A percentile compares a stretch with the other conserved stretches of the same genome.
Evolutionary conservation across 1,140 invertebrate genomes (phyloP).

Genomic region (Melitaea cinxia): DNA sequence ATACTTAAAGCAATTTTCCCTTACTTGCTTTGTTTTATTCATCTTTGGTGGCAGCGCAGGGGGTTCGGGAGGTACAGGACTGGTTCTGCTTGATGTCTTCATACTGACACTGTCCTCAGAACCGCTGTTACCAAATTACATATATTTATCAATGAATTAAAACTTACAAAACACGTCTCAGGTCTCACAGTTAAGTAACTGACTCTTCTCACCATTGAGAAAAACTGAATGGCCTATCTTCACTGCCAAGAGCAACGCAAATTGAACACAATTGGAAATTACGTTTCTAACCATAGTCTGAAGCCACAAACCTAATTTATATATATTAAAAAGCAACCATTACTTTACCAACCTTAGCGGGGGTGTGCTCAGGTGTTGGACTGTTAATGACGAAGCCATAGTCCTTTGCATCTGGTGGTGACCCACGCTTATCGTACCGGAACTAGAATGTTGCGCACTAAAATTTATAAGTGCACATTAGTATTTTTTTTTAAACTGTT

Average conservation of each 20-base stretch:
- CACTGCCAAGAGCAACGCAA: no score
- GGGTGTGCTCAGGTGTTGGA: constrained; percentile 70
- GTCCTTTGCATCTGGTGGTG: constrained; percentile 70
- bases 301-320: no score
- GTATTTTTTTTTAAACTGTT: constrained; percentile 17
- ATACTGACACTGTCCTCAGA: constrained; percentile 72
- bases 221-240: no score
- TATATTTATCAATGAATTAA: background rate
- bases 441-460: constrained; percentile 64
- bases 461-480: constrained; percentile 35
- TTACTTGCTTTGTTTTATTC: constrained; percentile 79
- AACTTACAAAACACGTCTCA: background rate
- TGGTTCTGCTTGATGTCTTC: constrained; percentile 58
- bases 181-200: no score
- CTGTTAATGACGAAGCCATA: constrained; percentile 70
- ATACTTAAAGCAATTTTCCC: background rate
- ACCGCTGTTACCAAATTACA: constrained; percentile 49
- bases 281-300: no score
- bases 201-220: no score
- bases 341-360: constrained; percentile 59
- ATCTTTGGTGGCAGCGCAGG: constrained; percentile 91
- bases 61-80: constrained; percentile 80
- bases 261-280: no score
- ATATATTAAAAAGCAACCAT: no score
- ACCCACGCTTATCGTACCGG: constrained; percentile 56